phyloP scores from a whole-genome alignment of 2,888 invertebrate genomes.

The Tenthredo amoena region DNA sequence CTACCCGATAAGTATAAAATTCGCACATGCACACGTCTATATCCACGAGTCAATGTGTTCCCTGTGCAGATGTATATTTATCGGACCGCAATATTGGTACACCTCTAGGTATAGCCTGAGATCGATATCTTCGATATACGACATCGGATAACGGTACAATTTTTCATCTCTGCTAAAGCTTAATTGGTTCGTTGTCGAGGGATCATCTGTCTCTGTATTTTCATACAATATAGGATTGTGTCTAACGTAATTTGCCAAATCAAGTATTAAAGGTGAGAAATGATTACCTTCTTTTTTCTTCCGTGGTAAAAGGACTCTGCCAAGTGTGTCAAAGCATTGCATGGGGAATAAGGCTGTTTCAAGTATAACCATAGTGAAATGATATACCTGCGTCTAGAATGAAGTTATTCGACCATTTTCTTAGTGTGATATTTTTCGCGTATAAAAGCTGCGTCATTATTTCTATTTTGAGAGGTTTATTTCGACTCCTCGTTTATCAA shows the following conservation, averaged over 20 bases:
- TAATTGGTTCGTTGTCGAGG: constrained; percentile 28
- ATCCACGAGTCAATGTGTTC: background rate
- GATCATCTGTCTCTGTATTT: background rate
- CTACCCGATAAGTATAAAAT: background rate
- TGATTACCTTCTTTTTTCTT: background rate
- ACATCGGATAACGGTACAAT: constrained; percentile 15
- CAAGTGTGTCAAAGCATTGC: background rate
- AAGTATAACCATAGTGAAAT: background rate
- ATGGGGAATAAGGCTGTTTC: background rate
- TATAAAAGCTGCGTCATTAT: constrained; percentile 33
- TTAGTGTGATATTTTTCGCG: background rate
- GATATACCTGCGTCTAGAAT: background rate
- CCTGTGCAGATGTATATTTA: constrained; percentile 33
- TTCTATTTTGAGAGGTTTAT: constrained; percentile 45
- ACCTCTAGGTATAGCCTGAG: constrained; percentile 35
- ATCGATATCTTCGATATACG: constrained; percentile 44
- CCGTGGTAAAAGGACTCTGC: background rate
- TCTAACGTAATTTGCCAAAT: background rate
- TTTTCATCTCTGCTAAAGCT: constrained; percentile 28
- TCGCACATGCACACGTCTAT: background rate
- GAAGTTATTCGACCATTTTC: background rate
- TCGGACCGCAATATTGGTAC: constrained; percentile 41
- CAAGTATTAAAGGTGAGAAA: background rate
- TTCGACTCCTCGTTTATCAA: constrained; percentile 48
- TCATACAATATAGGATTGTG: background rate